Base-by-base conservation (phyloP, 2,888 invertebrate species). In the Drosophila recens region DNA sequence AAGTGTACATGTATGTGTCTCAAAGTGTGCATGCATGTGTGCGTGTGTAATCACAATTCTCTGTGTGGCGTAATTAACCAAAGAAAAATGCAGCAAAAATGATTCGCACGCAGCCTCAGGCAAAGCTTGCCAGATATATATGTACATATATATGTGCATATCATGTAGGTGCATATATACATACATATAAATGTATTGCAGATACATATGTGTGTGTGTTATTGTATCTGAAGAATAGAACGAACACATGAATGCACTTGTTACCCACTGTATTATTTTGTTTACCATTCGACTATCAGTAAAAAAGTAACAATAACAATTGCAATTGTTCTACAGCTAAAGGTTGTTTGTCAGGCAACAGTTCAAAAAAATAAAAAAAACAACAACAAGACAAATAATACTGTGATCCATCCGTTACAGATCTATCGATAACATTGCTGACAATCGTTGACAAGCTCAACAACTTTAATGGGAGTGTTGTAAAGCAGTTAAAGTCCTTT, bases 51-150 rank as follows among this genome's bases (percentile, higher is more conserved):
- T 67, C 67, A 72, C 34, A 72, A 53, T 73, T 62, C 65, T 70
- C 67, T 59, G 61, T 73, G 82, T 75, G 72, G 71, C 52, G 82
- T 68, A 88, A 82, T 80, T 85, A 85, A 74, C 86, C 77, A 71
- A 72, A 84, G 76, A 54, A 73, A 73, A 68, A 76, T 74, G 66
- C 67, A 63, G 56, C 42, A 53, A 56, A 69, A 80, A 78, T 69
- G 63, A 72, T 66, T 70, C 51, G 65, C 82, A 73, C 77, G 69
- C 73, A 87, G 82, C 65, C 51, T 64, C 67, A 65, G 61, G 30
- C 43, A 46, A 11, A 58, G 48, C 57, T 64, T 23, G 57, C 40
- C 52, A 63, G 30, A 53, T 46, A 62, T 10, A 46, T 27, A 40
- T 11, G 48, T 15, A 20, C 3, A 5, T 48, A 57, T 27, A 4